phyloP scores from a whole-genome alignment of 2,113 vertebrate genomes.

The Hemichromis elongatus region DNA sequence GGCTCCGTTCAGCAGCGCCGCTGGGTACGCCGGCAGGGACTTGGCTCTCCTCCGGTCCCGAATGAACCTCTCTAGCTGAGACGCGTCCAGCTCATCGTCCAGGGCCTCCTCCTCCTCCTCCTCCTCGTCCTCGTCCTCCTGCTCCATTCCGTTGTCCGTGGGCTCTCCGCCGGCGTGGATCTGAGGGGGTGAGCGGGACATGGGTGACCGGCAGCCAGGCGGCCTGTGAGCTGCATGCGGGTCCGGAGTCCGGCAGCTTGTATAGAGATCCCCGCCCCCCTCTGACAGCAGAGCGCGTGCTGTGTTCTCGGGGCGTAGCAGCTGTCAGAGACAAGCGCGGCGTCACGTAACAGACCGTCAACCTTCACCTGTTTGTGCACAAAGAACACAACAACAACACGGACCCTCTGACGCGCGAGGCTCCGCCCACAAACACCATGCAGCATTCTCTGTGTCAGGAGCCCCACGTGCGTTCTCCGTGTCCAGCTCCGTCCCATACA shows the following conservation, averaged over 20 bases:
- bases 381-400: neutral
- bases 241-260: neutral
- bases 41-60: slow-evolving; percentile 63
- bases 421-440: neutral
- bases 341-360: neutral
- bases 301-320: neutral
- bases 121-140: neutral
- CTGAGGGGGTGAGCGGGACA: slow-evolving; percentile 15
- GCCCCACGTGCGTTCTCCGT: neutral
- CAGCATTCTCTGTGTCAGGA: neutral
- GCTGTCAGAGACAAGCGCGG: neutral
- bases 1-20: slow-evolving; percentile 23
- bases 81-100: slow-evolving; percentile 52
- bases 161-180: neutral
- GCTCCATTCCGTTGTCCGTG: neutral
- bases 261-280: slow-evolving; percentile 19
- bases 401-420: neutral
- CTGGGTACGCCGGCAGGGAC: slow-evolving; percentile 63
- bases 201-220: neutral
- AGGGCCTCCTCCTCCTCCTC: slow-evolving; percentile 29
- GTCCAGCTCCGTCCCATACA: neutral
- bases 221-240: neutral
- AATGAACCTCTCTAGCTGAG: slow-evolving; percentile 46
- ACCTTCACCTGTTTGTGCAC: slow-evolving; percentile 1
- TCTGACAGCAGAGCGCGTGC: neutral